These are phyloP conservation scores for Parnassius glacialis DNA, from an alignment of 2,888 invertebrate species.

Conservation along the genomic window DNA sequence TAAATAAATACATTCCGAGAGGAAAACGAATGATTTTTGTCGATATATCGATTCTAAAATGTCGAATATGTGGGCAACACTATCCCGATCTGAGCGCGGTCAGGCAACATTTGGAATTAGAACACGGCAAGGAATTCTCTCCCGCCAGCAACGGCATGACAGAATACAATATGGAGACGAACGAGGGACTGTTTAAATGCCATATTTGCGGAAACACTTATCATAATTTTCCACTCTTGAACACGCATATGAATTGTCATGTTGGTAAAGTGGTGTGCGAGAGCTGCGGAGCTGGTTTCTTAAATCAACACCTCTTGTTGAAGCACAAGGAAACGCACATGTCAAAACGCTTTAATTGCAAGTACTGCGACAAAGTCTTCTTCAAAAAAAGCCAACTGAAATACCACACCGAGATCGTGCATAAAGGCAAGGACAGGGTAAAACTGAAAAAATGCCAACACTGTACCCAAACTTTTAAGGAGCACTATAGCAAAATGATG, in stretches of 20 bases:
- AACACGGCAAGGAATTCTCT: constrained; percentile 43
- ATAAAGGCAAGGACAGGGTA: constrained; percentile 44
- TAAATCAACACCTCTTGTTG: constrained; percentile 47
- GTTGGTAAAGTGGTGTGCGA: constrained; percentile 59
- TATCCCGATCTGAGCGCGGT: constrained; percentile 39
- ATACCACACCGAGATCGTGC: constrained; percentile 62
- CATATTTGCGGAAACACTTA: constrained; percentile 48
- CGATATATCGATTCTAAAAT: constrained; percentile 53
- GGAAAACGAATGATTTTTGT: constrained; percentile 50
- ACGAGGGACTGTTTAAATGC: constrained; percentile 44
- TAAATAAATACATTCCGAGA: constrained; percentile 45
- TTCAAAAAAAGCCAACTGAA: constrained; percentile 63
- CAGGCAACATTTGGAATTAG: constrained; percentile 42
- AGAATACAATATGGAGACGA: constrained; percentile 47
- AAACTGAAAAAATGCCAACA: constrained; percentile 47
- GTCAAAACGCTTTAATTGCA: constrained; percentile 45
- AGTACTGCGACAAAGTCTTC: constrained; percentile 58
- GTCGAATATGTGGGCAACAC: constrained; percentile 41
- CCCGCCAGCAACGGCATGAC: constrained; percentile 51
- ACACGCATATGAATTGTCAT: constrained; percentile 53
- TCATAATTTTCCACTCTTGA: constrained; percentile 46
- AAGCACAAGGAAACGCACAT: constrained; percentile 52
- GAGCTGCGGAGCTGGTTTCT: constrained; percentile 51
- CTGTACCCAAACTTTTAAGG: constrained; percentile 49
- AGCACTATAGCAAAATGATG: constrained; percentile 50